A percentile compares a stretch with the other conserved stretches of the same genome.
Conservation (phyloP, 37 sponge, comb jelly and placozoan species). For the Mnemiopsis leidyi region DNA sequence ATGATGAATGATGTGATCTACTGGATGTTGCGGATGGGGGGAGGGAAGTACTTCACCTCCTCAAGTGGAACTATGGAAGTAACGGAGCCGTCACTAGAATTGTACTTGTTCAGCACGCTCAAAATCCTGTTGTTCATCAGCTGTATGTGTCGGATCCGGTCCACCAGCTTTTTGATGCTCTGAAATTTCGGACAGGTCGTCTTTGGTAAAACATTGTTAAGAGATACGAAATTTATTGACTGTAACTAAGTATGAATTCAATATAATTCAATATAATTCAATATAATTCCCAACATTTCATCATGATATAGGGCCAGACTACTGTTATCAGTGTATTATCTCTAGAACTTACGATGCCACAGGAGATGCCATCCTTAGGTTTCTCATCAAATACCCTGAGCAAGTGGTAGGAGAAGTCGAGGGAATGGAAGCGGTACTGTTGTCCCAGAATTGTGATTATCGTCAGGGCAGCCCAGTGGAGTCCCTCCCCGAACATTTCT, state of each 20-base stretch:
- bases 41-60: conserved; percentile 83
- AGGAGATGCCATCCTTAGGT: conserved; percentile 73
- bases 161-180: conserved; percentile 79
- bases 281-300: no score
- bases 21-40: conserved; percentile 81
- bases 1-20: no score
- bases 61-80: conserved; percentile 70
- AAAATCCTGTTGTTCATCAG: conserved; percentile 85
- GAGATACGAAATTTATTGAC: no score
- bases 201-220: no score
- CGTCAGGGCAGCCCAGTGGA: conserved; percentile 93
- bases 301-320: not conserved
- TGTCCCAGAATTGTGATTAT: conserved; percentile 87
- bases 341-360: conserved; percentile 76
- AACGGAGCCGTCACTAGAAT: conserved; percentile 51
- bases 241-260: no score
- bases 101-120: conserved; percentile 84
- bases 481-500: conserved; percentile 95
- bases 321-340: not conserved
- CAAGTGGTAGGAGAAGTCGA: conserved; percentile 97
- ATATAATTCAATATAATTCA: no score
- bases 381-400: conserved; percentile 80
- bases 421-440: conserved; percentile 84
- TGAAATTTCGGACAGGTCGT: no score
- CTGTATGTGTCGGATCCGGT: conserved; percentile 78